phyloP scores from a whole-genome alignment of 2,888 invertebrate genomes.

The Junonia oenone region DNA sequence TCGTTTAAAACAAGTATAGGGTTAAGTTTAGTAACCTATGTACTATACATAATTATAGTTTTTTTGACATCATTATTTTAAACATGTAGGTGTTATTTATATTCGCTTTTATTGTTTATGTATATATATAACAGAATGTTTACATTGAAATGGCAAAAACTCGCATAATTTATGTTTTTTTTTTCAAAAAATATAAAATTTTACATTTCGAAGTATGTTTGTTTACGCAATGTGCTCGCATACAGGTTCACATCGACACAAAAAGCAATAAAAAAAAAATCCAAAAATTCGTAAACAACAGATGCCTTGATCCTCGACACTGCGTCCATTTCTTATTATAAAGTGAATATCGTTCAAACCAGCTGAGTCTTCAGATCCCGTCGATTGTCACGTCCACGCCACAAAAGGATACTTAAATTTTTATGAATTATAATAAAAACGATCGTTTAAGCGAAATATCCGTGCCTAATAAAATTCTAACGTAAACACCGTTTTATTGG shows the following conservation, averaged over 20 bases:
- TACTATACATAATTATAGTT: no score
- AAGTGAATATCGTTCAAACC: constrained; percentile 16
- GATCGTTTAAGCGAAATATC: constrained; percentile 62
- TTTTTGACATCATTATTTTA: no score
- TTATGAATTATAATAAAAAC: constrained; percentile 66
- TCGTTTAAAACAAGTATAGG: constrained; percentile 28
- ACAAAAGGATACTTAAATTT: constrained; percentile 38
- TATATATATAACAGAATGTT: no score
- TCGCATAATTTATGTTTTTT: no score
- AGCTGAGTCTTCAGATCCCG: constrained; percentile 24
- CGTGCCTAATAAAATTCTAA: constrained; percentile 55
- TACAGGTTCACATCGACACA: background rate
- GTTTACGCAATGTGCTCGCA: no score
- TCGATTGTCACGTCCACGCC: constrained; percentile 34
- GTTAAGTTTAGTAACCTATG: no score
- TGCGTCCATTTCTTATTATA: constrained; percentile 17
- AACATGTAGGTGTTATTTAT: no score
- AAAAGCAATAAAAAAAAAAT: background rate
- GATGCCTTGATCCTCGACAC: constrained; percentile 8
- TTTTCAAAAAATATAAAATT: no score
- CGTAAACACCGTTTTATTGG: constrained; percentile 67
- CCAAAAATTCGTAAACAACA: constrained; percentile 1
- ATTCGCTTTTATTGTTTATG: no score
- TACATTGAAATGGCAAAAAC: no score
- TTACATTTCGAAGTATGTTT: no score